Evolutionary conservation across 2,797 vertebrate species (phyloP).

Genomic region (Pangasius mekongensis): DNA sequence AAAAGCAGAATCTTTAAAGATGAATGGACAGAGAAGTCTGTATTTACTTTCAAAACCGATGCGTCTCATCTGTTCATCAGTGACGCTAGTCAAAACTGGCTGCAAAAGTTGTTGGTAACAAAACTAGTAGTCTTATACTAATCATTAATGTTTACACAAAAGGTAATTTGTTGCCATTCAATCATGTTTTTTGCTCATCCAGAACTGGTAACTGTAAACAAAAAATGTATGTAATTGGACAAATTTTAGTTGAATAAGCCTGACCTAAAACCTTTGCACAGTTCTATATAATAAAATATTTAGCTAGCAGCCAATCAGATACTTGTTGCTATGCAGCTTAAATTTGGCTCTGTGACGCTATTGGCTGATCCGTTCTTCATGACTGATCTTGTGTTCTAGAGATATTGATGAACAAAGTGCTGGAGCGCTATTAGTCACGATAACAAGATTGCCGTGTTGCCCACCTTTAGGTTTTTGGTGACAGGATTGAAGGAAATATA

Average conservation of each 20-base stretch:
- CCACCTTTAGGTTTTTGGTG: constrained; percentile 33
- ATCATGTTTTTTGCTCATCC: background rate
- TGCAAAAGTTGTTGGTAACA: background rate
- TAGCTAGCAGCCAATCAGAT: background rate
- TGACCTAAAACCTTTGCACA: background rate
- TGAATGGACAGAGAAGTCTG: background rate
- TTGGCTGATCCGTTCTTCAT: background rate
- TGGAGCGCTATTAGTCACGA: background rate
- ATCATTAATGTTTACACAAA: background rate
- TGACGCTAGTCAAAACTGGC: background rate
- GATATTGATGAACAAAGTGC: background rate
- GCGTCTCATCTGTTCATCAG: background rate
- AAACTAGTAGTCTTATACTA: background rate
- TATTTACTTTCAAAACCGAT: background rate
- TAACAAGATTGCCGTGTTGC: constrained; percentile 3
- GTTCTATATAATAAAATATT: background rate
- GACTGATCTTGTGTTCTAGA: too few relatives aligned
- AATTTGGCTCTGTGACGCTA: background rate
- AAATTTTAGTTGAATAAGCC: background rate
- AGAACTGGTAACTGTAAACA: background rate
- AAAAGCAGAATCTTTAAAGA: background rate
- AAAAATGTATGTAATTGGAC: background rate
- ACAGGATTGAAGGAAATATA: constrained; percentile 30
- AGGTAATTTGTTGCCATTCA: background rate
- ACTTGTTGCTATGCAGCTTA: background rate